A percentile compares a stretch with the other conserved stretches of the same genome.
Conservation (phyloP, 2,888 invertebrate genomes). For the Rugalucina vietnamica region DNA sequence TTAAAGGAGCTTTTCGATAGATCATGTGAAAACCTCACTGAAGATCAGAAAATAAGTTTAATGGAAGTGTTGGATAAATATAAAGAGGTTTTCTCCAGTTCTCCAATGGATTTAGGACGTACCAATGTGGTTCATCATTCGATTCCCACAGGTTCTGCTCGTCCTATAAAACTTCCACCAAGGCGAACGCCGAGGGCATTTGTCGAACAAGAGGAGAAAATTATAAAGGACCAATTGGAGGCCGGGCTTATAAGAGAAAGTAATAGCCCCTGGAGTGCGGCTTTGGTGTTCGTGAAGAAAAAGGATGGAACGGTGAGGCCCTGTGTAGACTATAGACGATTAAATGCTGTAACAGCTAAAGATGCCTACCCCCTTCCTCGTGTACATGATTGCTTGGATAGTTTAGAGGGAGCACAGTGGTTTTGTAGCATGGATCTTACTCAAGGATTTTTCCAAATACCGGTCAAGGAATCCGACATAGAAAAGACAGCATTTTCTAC, state of each 20-base stretch:
- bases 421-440: constrained; percentile 18
- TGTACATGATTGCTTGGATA: constrained; percentile 28
- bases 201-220: constrained; percentile 23
- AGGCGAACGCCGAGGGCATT: constrained; percentile 27
- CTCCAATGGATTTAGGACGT: constrained; percentile 22
- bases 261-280: constrained; percentile 22
- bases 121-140: constrained; percentile 28
- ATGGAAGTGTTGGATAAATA: neutral
- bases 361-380: constrained; percentile 23
- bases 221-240: constrained; percentile 22
- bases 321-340: constrained; percentile 9
- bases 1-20: constrained; percentile 10
- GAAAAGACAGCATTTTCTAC: constrained; percentile 27
- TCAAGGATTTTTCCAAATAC: constrained; percentile 18
- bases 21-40: neutral
- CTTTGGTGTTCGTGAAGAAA: constrained; percentile 24
- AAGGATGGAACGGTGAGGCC: constrained; percentile 3
- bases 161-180: constrained; percentile 32
- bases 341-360: constrained; percentile 15
- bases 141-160: constrained; percentile 15
- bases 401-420: constrained; percentile 14
- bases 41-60: neutral
- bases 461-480: constrained; percentile 3
- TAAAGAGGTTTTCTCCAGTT: constrained; percentile 15
- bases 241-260: constrained; percentile 27